These are phyloP conservation scores for Fragum whitleyi DNA, from an alignment of 2,888 invertebrate genomes.

Conservation along the genomic window DNA sequence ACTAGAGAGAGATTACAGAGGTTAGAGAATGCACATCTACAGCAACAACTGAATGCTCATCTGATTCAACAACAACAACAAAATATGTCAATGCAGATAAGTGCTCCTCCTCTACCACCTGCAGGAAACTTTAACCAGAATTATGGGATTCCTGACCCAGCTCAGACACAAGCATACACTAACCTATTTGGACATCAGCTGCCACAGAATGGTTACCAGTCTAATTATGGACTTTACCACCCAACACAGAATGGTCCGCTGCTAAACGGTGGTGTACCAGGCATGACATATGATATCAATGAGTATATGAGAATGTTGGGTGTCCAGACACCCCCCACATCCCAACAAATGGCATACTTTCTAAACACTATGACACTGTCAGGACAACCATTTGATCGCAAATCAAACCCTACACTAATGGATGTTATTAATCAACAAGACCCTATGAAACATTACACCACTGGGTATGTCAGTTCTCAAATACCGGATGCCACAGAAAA, in stretches of 20 bases:
- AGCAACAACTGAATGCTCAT: slow-evolving; percentile 69
- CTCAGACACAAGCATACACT: slow-evolving; percentile 36
- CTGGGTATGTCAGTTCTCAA: slow-evolving; percentile 34
- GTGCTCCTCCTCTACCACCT: slow-evolving; percentile 65
- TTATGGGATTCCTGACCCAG: slow-evolving; percentile 37
- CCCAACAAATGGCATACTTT: slow-evolving; percentile 76
- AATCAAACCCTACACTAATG: slow-evolving; percentile 54
- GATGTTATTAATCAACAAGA: slow-evolving; percentile 53
- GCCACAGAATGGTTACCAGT: slow-evolving; percentile 56
- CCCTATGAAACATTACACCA: slow-evolving; percentile 40
- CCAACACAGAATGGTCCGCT: slow-evolving; percentile 51
- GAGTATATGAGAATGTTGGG: slow-evolving; percentile 78
- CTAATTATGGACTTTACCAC: slow-evolving; percentile 54
- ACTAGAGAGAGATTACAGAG: slow-evolving; percentile 72
- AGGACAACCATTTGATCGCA: slow-evolving; percentile 56
- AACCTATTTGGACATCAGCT: slow-evolving; percentile 58
- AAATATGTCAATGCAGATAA: slow-evolving; percentile 54
- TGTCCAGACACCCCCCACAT: slow-evolving; percentile 69
- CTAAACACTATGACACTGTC: slow-evolving; percentile 67
- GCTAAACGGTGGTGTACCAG: slow-evolving; percentile 55
- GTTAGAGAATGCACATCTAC: slow-evolving; percentile 71
- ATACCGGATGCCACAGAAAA: slow-evolving; percentile 35
- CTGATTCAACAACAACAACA: slow-evolving; percentile 70
- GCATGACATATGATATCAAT: slow-evolving; percentile 67
- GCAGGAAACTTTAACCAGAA: slow-evolving; percentile 61